Evolutionary conservation across 2,113 vertebrate genomes (phyloP), one percentile per base, ranked within the genome.

Genomic region (Pteruthius melanotis): DNA sequence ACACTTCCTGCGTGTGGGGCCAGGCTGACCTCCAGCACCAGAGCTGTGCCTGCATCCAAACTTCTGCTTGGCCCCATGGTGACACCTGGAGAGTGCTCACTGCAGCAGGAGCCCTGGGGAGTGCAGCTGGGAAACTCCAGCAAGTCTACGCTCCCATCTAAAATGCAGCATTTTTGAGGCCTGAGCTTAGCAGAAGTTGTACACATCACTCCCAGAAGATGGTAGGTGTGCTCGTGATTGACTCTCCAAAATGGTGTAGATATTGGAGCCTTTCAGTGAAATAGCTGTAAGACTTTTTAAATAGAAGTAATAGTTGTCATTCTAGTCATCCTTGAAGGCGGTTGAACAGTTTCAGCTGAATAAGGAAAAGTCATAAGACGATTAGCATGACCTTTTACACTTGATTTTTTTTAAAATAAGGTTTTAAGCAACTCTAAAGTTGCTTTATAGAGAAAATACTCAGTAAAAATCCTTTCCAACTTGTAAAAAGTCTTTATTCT

Each of bases 121-220:
- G n/a, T 19, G 93, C 24, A 26, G 56, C 61, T 78, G 80, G 9
- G 20, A 10, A 65, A 3, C 47, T 50, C 42, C 9, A 30, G 9
- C 31, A 42, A 0, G 89, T 31, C 53, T 28, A 0, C 0, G 0
- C 21, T 57, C 31, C 7, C 13, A 1, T 12, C 8, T 65, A 10
- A 83, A 83, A 30, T 0, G 1, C 33, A 7, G 7, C 10, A 2
- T 26, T 60, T 82, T 6, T 31, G 65, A 59, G 63, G 30, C 60
- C 37, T 83, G 50, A 82, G 57, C 72, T 61, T 45, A 44, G 74
- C 74, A 80, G 50, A 45, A 31, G n/a, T 59, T 61, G 35, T 54
- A 3, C 37, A 60, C 44, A 28, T 49, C 15, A 3, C 49, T 19
- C 4, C 1, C 1, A 8, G 74, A 30, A 42, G 72, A 44, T 37